Base-by-base conservation (phyloP, 2,797 vertebrate genomes). In the Myotis vivesi region DNA sequence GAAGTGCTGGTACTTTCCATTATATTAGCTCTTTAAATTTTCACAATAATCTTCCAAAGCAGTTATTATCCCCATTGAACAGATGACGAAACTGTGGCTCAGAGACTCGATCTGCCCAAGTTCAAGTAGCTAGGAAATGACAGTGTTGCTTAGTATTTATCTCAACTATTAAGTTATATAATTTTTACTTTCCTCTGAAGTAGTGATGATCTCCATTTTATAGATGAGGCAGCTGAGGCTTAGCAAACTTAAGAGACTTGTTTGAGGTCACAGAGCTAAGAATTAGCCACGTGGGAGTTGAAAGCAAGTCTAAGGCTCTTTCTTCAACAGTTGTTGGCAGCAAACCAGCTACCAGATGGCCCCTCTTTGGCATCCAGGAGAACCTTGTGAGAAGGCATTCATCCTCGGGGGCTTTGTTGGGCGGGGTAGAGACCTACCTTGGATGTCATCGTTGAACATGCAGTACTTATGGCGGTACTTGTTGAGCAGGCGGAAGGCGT, bases 381-480 rank as follows among this genome's bases (percentile, higher is more conserved):
- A 91, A 38, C 30, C 83, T 44, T 51, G 46, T 41, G 82, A 79
- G 72, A 55, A 72, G 68, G 64, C 5, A 0, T 41, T 30, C 22
- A 44, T 81, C 25, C 23, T 15, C 1, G 1, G 62, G 23, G 41
- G 53, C 64, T 76, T 41, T 49, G 44, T 53, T 22, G 38, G 44
- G 17, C 3, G 25, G 90, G 15, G 0, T 19, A 3, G 3, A 81
- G 49, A 94, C 97, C 95, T 97, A 99, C 99, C 99, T 98, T 99
- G 99, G 97, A 99, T 99, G 97, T 99, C 99, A 71, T 99, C 99
- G 8, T 99, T 99, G 98, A 99, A 99, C 36, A 99, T 99, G 89
- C 99, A 99, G 96, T 99, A 99, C 84, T 98, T 99, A 97, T 99
- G 98, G 89, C 99, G 99, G 97, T 99, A 99, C 96, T 99, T 99